These are phyloP conservation scores for Sebastes nivosus DNA, from an alignment of 2,797 vertebrate genomes.

Conservation along the genomic window DNA sequence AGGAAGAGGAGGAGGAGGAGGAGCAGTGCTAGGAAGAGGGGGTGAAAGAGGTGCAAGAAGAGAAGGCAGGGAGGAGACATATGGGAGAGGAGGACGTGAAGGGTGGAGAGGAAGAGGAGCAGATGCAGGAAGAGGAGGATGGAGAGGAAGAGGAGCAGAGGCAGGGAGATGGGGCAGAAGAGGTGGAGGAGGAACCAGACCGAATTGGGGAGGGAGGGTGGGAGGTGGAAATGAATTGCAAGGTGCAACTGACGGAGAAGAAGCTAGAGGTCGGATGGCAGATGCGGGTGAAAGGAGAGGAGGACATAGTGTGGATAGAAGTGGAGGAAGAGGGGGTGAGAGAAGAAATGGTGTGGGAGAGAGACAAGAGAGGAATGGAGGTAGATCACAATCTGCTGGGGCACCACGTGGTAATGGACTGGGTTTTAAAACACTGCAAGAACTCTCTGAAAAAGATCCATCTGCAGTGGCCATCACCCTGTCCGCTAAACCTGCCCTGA, in stretches of 20 bases:
- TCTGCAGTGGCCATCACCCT: conserved; percentile 89
- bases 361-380: conserved; percentile 1
- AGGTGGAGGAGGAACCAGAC: neutral
- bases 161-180: neutral
- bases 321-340: neutral
- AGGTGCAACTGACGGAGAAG: neutral
- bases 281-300: neutral
- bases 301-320: conserved; percentile 11
- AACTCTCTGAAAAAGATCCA: conserved; percentile 84
- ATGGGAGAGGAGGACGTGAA: neutral
- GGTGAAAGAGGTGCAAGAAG: neutral
- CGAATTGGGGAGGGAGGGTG: neutral
- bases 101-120: neutral
- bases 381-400: conserved; percentile 18
- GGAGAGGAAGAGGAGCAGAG: neutral
- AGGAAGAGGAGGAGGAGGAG: neutral
- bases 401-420: conserved; percentile 69
- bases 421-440: conserved; percentile 84
- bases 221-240: neutral
- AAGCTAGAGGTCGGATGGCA: neutral
- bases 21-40: neutral
- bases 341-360: conserved; percentile 22
- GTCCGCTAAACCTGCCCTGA: conserved; percentile 78
- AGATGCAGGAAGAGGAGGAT: neutral
- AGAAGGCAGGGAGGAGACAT: neutral